Evolutionary conservation across 2,113 vertebrate species (phyloP).

Genomic region (Cottus gobio): DNA sequence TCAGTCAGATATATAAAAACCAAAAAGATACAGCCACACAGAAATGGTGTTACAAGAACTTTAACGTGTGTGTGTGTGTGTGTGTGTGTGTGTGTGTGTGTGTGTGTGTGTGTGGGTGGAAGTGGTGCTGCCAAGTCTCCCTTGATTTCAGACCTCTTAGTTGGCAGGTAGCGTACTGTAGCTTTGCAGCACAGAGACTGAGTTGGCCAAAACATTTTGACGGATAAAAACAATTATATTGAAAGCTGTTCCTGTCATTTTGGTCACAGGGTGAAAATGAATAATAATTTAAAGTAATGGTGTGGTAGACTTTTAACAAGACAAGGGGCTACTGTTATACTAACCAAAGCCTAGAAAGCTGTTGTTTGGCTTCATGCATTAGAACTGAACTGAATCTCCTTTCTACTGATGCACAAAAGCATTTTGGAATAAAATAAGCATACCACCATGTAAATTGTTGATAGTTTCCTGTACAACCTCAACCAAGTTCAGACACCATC

Average conservation of each 20-base stretch:
- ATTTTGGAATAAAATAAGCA: neutral
- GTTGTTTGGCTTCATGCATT: neutral
- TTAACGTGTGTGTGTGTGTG: neutral
- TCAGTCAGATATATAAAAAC: neutral
- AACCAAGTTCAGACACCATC: neutral
- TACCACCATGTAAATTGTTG: neutral
- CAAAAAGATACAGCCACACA: neutral
- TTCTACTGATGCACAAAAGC: neutral
- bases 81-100: neutral
- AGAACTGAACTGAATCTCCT: neutral
- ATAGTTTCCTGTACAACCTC: neutral
- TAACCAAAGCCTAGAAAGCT: neutral
- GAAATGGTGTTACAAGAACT: neutral
- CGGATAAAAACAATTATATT: conserved; percentile 5
- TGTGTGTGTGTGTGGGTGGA: too few relatives aligned
- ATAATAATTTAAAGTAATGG: neutral
- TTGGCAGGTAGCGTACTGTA: conserved; percentile 27
- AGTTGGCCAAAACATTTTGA: conserved; percentile 21
- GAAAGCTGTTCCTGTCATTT: conserved; percentile 23
- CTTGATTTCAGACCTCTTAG: conserved; percentile 10
- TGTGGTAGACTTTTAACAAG: neutral
- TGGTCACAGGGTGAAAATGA: neutral
- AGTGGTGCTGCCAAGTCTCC: conserved; percentile 20
- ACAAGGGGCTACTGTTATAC: neutral
- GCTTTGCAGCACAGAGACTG: conserved; percentile 10